phyloP scores from a whole-genome alignment of 1,140 invertebrate species.

The Lepidurus packardi region DNA sequence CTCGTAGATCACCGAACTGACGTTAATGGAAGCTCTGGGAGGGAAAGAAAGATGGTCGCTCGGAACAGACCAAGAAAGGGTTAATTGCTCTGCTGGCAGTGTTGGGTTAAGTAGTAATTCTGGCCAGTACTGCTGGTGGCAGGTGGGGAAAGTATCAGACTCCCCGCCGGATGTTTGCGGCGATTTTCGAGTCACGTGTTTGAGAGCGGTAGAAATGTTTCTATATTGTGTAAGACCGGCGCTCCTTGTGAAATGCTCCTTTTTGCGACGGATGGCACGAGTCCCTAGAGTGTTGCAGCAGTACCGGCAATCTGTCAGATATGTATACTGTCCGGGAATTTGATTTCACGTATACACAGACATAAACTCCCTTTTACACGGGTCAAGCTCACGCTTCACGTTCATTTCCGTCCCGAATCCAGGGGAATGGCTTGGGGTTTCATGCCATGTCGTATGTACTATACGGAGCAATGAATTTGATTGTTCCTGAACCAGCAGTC shows the following conservation, averaged over 20 bases:
- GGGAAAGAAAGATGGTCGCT: too few relatives aligned
- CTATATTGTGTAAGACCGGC: too few relatives aligned
- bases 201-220: too few relatives aligned
- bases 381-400: neutral
- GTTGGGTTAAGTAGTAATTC: neutral
- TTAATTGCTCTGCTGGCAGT: neutral
- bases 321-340: neutral
- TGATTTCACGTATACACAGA: neutral
- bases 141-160: too few relatives aligned
- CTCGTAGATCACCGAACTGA: too few relatives aligned
- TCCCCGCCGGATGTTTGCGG: too few relatives aligned
- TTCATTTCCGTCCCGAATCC: neutral
- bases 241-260: too few relatives aligned
- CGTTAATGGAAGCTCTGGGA: too few relatives aligned
- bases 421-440: too few relatives aligned
- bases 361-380: neutral
- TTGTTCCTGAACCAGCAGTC: neutral
- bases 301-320: neutral
- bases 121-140: too few relatives aligned
- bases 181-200: too few relatives aligned
- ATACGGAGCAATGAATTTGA: neutral
- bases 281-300: neutral
- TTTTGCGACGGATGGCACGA: too few relatives aligned
- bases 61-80: constrained; percentile 8
- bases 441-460: neutral